Percentiles rank a stretch among this genome's conserved stretches.
phyloP scores from a whole-genome alignment of 1,140 invertebrate genomes.

The Cydia fagiglandana region DNA sequence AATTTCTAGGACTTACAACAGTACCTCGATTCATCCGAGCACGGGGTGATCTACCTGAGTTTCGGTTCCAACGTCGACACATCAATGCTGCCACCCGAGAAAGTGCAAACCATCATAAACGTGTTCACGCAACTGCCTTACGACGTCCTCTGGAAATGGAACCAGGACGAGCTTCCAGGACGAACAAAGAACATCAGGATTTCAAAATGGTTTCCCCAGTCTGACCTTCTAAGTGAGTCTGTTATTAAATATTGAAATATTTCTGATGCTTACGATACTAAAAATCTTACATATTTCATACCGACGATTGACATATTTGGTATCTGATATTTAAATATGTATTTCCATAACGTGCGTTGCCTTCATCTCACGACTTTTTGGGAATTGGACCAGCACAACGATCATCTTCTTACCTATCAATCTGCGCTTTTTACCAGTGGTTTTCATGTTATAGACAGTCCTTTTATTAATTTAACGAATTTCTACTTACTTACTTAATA shows the following conservation, averaged over 20 bases:
- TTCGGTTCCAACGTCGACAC: conserved; percentile 76
- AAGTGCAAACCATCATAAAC: conserved; percentile 60
- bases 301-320: too few relatives aligned
- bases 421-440: too few relatives aligned
- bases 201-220: conserved; percentile 78
- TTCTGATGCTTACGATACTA: too few relatives aligned
- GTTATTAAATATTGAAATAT: not conserved
- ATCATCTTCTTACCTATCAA: too few relatives aligned
- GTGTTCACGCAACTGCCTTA: conserved; percentile 72
- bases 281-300: too few relatives aligned
- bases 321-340: too few relatives aligned
- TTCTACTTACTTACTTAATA: not conserved
- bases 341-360: too few relatives aligned
- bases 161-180: conserved; percentile 51
- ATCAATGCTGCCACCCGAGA: conserved; percentile 58
- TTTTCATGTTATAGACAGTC: too few relatives aligned
- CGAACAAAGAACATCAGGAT: conserved; percentile 58
- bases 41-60: conserved; percentile 76
- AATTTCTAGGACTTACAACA: conserved; percentile 47
- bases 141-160: conserved; percentile 78
- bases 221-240: conserved; percentile 71
- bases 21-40: conserved; percentile 47
- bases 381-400: too few relatives aligned
- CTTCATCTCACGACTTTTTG: too few relatives aligned
- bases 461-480: too few relatives aligned